Evolutionary conservation across 2,888 invertebrate genomes (phyloP).

Genomic region (Caenorhabditis sp.): DNA sequence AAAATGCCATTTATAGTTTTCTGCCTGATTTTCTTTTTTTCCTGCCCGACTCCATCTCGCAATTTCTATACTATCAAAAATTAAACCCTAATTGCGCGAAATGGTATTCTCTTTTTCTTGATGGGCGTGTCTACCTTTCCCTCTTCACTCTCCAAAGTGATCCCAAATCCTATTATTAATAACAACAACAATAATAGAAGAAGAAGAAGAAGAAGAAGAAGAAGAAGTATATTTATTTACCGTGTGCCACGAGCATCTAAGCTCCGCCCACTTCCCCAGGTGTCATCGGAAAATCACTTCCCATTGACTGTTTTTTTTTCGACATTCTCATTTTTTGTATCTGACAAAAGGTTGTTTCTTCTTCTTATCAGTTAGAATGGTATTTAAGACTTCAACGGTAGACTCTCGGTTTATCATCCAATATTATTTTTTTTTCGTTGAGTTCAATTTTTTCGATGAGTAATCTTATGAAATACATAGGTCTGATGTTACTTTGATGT

Average conservation of each 20-base stretch:
- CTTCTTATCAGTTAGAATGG: neutral
- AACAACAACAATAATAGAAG: neutral
- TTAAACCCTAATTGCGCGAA: neutral
- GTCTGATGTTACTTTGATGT: too few relatives aligned
- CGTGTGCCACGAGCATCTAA: slow-evolving; percentile 2
- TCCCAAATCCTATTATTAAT: slow-evolving; percentile 9
- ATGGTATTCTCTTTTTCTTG: neutral
- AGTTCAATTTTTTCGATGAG: neutral
- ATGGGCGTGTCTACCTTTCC: neutral
- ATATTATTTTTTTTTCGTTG: neutral
- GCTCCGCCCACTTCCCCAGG: slow-evolving; percentile 21
- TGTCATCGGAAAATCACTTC: slow-evolving; percentile 1
- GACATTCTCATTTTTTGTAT: neutral
- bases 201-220: too few relatives aligned
- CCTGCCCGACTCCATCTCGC: too few relatives aligned
- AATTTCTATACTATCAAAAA: too few relatives aligned
- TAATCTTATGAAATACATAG: too few relatives aligned
- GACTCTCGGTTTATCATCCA: neutral
- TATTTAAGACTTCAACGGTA: neutral
- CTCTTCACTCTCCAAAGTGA: neutral
- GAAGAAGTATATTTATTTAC: slow-evolving; percentile 4
- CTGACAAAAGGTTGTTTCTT: slow-evolving; percentile 1
- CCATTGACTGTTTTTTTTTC: neutral
- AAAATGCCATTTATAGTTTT: too few relatives aligned
- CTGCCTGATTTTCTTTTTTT: too few relatives aligned